A percentile compares a stretch with the other conserved stretches of the same genome.
phyloP scores from a whole-genome alignment of 2,797 vertebrate species.

The Decapterus maruadsi region DNA sequence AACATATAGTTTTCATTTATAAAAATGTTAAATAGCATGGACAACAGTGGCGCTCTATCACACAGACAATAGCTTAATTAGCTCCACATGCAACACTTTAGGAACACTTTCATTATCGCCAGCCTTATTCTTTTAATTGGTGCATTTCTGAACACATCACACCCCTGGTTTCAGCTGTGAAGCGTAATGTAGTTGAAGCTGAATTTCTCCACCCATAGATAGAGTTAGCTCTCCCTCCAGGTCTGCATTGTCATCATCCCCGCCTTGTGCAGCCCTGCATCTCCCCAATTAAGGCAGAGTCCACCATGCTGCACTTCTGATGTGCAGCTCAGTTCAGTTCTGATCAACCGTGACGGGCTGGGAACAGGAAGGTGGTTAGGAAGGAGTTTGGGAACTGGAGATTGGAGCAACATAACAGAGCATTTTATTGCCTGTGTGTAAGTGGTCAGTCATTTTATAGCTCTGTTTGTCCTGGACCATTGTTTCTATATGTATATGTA shows the following conservation, averaged over 20 bases:
- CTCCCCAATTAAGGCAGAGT: constrained; percentile 58
- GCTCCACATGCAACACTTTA: constrained; percentile 6
- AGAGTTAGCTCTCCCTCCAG: constrained; percentile 21
- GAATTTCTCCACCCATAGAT: constrained; percentile 30
- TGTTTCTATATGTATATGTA: constrained; percentile 44
- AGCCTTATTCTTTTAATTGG: background rate
- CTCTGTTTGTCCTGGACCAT: constrained; percentile 66
- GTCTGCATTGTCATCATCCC: constrained; percentile 24
- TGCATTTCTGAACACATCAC: background rate
- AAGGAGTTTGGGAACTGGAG: constrained; percentile 14
- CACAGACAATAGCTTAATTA: constrained; percentile 4
- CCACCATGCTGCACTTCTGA: constrained; percentile 47
- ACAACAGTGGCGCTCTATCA: background rate
- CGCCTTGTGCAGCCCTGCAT: constrained; percentile 34
- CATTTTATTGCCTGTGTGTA: constrained; percentile 21
- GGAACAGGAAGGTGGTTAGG: constrained; percentile 27
- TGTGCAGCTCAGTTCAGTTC: constrained; percentile 45
- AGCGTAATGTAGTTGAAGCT: constrained; percentile 8
- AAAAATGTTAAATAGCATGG: background rate
- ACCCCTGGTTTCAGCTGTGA: constrained; percentile 6
- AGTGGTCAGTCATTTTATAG: constrained; percentile 66
- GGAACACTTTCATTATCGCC: background rate
- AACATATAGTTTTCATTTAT: constrained; percentile 6
- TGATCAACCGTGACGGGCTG: constrained; percentile 42
- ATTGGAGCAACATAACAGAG: background rate